These are phyloP conservation scores for Copsychus sechellarum DNA, from an alignment of 2,113 vertebrate genomes.

Conservation along the genomic window DNA sequence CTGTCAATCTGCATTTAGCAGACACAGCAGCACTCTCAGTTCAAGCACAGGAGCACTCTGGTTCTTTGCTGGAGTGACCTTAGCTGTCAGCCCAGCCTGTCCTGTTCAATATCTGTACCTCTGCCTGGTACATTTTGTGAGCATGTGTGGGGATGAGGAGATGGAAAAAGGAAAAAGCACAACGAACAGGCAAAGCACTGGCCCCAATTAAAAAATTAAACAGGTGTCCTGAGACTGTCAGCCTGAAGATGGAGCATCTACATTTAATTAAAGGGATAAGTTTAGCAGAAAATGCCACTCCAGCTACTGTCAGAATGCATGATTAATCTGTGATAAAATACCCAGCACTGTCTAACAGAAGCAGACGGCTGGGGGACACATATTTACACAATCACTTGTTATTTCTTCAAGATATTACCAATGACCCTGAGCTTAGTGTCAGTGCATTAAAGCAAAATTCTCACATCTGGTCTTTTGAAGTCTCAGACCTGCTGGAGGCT, in stretches of 20 bases:
- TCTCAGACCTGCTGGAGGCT: constrained; percentile 6
- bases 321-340: constrained; percentile 75
- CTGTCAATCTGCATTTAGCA: constrained; percentile 68
- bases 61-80: constrained; percentile 56
- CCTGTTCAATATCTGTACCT: constrained; percentile 49
- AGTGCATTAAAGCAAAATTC: constrained; percentile 37
- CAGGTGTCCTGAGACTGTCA: constrained; percentile 60
- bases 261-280: constrained; percentile 69
- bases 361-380: neutral
- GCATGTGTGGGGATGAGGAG: neutral
- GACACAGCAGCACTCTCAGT: constrained; percentile 31
- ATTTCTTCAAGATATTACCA: constrained; percentile 60
- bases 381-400: constrained; percentile 65
- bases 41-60: constrained; percentile 20
- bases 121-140: neutral
- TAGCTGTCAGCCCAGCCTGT: constrained; percentile 64
- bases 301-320: constrained; percentile 69
- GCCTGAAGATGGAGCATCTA: constrained; percentile 58
- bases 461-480: constrained; percentile 32
- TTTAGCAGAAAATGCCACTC: constrained; percentile 57
- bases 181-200: constrained; percentile 14
- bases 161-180: neutral
- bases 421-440: constrained; percentile 49
- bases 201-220: constrained; percentile 65
- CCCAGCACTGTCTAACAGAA: constrained; percentile 50